Base-by-base conservation (phyloP, 2,113 vertebrate genomes). In the Pedetes capensis region DNA sequence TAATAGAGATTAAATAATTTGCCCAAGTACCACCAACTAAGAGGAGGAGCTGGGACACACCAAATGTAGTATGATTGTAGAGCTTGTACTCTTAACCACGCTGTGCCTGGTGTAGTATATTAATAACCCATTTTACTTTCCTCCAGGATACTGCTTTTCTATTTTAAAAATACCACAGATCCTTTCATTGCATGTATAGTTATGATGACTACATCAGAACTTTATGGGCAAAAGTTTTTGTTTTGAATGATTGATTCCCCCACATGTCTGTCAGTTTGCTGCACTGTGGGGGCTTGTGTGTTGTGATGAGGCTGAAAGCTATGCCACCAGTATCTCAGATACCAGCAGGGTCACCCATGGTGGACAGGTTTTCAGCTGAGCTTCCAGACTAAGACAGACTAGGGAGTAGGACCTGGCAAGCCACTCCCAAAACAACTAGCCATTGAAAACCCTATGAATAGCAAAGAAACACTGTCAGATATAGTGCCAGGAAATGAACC, bases 1-100 rank as follows among this genome's bases (percentile, higher is more conserved):
- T 94, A 86, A 92, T 86, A 55, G 80, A 80, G 22, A 83, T 63
- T 68, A 32, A 85, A 9, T 84, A 86, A 59, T 12, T 79, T 90
- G 39, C 59, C 66, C 81, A 87, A 23, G 55, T 72, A 39, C 27
- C 44, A 37, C 29, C n/a, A 59, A 25, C 16, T 85, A 64, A 49
- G 22, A 76, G 18, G 22, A 51, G 17, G 47, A 88, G 59, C 76
- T 61, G 14, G 16, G 53, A 14, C 47, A 25, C 13, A 57, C 71
- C 66, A 69, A 37, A 59, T 32, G 63, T 27, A 75, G 47, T 37
- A 29, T 27, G 42, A 32, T 12, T 44, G 8, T 11, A 64, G 42
- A 47, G 27, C 8, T 42, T 64, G 12, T 44, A 51, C 47, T 76
- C 42, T 29, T 69, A 47, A 69, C 42, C 0, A 0, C 13, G 27